Base-by-base conservation (phyloP, 2,113 vertebrate genomes). In the Dunckerocampus dactyliophorus region DNA sequence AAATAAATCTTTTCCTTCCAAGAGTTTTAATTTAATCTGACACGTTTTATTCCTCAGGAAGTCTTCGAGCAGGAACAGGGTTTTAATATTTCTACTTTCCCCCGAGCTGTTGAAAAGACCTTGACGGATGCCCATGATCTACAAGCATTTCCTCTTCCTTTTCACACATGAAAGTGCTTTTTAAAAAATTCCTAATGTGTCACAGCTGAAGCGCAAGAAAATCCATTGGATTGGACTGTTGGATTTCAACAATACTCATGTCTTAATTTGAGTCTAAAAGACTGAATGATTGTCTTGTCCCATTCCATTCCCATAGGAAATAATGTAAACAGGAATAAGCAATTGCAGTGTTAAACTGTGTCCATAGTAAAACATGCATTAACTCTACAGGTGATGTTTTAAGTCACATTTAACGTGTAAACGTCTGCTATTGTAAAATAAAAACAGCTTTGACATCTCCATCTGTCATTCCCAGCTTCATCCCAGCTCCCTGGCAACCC, bases 401-500 rank as follows among this genome's bases (percentile, higher is more conserved):
- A 22, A n/a, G 39, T 1, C 39, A 43, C 0, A 13, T 14, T 43
- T 14, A 3, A 14, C 14, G 13, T 43, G 13, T 43, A 43, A 43
- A 14, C 24, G 10, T 22, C 4, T 8, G 6, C 11, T 15, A 51
- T 14, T n/a, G 17, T 20, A 8, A 22, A 5, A 19, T 49, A n/a
- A n/a, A 50, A 8, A 48, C 12, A n/a, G 5, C 7, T 48, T 39
- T 9, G 37, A 55, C 56, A n/a, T 49, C n/a, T n/a, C n/a, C 13
- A 12, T 21, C 19, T 67, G 6, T 51, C 47, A 5, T 67, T 46
- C 59, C 12, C 82, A 99, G 96, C 74, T 97, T 97, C 85, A 90
- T 97, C 87, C 92, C 94, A 1, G 91, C 94, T 65, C 88, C 91
- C 51, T 99, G 96, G 96, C 93, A 92, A 1, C 53, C 90, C 51